Evolutionary conservation across 2,797 vertebrate genomes (phyloP), one percentile per base, ranked within the genome.

Genomic region (Anniella stebbinsi): DNA sequence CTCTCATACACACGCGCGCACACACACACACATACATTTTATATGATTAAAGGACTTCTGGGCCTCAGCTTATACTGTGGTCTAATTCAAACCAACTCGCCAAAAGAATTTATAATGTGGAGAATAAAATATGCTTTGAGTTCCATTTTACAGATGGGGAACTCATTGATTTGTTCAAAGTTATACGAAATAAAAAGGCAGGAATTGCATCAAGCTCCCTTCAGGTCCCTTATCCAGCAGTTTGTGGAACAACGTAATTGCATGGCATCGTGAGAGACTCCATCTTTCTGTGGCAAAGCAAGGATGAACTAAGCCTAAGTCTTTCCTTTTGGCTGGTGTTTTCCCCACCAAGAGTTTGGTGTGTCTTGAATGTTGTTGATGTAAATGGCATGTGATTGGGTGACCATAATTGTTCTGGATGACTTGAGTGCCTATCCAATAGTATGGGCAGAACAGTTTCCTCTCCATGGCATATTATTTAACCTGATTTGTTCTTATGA

Each of bases 31-130:
- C 30, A 66, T 17, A 57, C 48, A 60, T 69, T 83, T n/a, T 69
- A 77, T 83, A 70, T 77, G 30, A 83, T 87, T 57, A 87, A 90
- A 77, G 48, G 36, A 57, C n/a, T 87, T 57, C 25, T 13, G 48
- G 63, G 80, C 28, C 51, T 57, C 38, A 21, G 48, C 28, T 83
- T 51, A 76, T 75, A 54, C 36, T 33, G 28, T 69, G 36, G 36
- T 83, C 70, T 87, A 69, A 83, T 83, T 21, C 25, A 87, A 63
- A 77, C 57, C 51, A 36, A 33, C 38, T 33, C 36, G 77, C 38
- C 86, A 60, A 84, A 84, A 57, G 33, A 70, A 33, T 54, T 66
- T 80, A 48, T 77, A 83, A 87, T 77, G 70, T 36, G 67, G n/a
- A 80, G 51, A 57, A 87, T 81, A 81, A 81, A 87, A 45, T n/a